A percentile compares a stretch with the other conserved stretches of the same genome.
Conservation (phyloP, 2,113 vertebrate genomes). For the Peucedramus taeniatus region DNA sequence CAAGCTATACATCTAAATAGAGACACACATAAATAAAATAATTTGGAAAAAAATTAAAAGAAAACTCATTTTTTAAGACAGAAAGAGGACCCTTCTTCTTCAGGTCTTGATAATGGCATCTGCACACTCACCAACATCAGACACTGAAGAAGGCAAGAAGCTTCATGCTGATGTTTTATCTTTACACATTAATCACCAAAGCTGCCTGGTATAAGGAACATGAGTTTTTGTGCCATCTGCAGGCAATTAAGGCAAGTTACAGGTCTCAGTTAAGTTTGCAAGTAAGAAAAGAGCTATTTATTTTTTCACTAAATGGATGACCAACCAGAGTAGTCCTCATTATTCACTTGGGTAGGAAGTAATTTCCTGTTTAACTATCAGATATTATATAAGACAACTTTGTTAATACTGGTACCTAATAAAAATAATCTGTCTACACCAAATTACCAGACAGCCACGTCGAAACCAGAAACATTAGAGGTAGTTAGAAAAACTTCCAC, state of each 20-base stretch:
- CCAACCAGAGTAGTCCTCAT: conserved; percentile 47
- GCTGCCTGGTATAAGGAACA: neutral
- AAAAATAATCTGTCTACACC: conserved; percentile 58
- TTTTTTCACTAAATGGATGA: conserved; percentile 31
- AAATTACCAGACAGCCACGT: conserved; percentile 5
- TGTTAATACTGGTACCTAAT: conserved; percentile 53
- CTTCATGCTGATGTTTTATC: neutral
- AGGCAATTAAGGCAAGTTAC: conserved; percentile 36
- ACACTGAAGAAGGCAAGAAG: neutral
- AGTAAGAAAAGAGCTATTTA: conserved; percentile 26
- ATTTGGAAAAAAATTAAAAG: neutral
- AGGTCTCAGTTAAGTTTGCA: neutral
- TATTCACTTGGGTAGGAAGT: conserved; percentile 62
- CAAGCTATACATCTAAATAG: neutral
- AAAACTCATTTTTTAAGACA: neutral
- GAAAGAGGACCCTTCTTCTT: neutral
- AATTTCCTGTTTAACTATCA: conserved; percentile 69
- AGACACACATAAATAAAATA: neutral
- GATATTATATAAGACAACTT: conserved; percentile 49
- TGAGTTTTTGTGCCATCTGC: conserved; percentile 63
- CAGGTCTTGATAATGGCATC: neutral
- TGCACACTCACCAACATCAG: neutral
- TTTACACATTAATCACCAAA: neutral
- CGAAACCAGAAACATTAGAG: conserved; percentile 23
- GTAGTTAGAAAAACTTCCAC: neutral